Evolutionary conservation across 2,888 invertebrate species (phyloP), one percentile per base, ranked within the genome.

Genomic region (Eucera pruinosa): DNA sequence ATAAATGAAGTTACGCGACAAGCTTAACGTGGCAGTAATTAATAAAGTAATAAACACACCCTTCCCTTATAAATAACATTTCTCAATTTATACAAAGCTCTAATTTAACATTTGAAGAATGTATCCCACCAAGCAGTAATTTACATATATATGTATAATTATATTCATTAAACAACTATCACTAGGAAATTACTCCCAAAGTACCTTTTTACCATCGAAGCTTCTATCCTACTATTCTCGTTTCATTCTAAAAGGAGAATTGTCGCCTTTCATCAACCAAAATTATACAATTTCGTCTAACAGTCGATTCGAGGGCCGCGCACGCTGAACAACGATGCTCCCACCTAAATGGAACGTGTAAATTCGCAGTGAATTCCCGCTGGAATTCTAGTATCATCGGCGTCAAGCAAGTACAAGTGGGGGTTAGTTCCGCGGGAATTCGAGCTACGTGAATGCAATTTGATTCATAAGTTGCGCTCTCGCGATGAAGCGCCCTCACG

Each of bases 391-490:
- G 74, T 57, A 74, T 71, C 74, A 64, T 72, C 50, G 57, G 39
- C 71, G 68, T n/a, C 9, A 30, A 41, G 43, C 33, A 30, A 23
- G 30, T 2, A 20, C 13, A n/a, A 11, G 13, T 0, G 6, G 13
- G 36, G 62, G 36, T 11, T 3, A 62, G 66, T 61, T 76, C 76
- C 67, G 25, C 61, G 61, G 50, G 68, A 77, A 67, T 74, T 77
- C 67, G 41, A 68, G 68, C 33, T 62, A 77, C 67, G 68, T 54
- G 68, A 60, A 77, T 27, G 76, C 66, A 77, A 77, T 77, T 77
- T 68, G 78, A 78, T 78, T 78, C 68, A 61, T 68, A 78, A 75
- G 68, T 69, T 76, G 60, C 61, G 41, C 45, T 45, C 39, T 30
- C 23, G 73, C 73, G 55, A 73, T 55, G 73, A 62, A 62, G 65